phyloP scores from a whole-genome alignment of 92 coral and sea anemone species.

The Zoanthus solanderi region DNA sequence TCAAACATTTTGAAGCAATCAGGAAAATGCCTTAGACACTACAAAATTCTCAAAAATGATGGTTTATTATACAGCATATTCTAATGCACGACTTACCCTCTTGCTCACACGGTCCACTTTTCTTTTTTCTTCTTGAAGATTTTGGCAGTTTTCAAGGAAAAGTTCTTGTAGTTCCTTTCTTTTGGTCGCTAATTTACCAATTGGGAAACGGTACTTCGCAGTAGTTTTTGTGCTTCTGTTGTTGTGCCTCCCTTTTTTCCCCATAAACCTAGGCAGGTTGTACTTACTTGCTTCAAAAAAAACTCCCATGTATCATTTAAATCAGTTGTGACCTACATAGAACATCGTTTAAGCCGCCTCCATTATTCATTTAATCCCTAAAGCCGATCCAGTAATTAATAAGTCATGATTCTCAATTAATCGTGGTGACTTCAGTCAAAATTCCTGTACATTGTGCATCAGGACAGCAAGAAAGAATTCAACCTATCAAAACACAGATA shows the following conservation, averaged over 20 bases:
- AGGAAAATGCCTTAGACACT: conserved; percentile 11
- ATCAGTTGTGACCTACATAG: conserved; percentile 5
- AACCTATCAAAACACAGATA: conserved; percentile 45
- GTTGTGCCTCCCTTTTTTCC: conserved; percentile 47
- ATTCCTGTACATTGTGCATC: background rate
- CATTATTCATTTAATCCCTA: background rate
- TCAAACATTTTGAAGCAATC: conserved; percentile 7
- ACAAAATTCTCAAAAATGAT: background rate
- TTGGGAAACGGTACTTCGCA: conserved; percentile 39
- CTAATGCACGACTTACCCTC: conserved; percentile 41
- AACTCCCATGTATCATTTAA: background rate
- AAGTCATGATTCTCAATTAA: conserved; percentile 11
- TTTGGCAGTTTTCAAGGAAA: conserved; percentile 10
- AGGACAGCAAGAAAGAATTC: conserved; percentile 16
- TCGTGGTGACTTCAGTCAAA: conserved; percentile 27
- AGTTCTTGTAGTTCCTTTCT: conserved; percentile 47
- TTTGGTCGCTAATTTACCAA: conserved; percentile 45
- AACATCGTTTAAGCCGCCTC: conserved; percentile 1
- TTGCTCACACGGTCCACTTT: conserved; percentile 57
- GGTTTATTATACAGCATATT: background rate
- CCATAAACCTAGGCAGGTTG: conserved; percentile 23
- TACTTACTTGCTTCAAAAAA: background rate
- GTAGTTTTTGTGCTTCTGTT: conserved; percentile 44
- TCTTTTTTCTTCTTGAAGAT: conserved; percentile 36
- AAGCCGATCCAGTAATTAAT: background rate